Percentiles rank a stretch among this genome's conserved stretches.
These are phyloP conservation scores for Rostratula benghalensis DNA, from an alignment of 2,113 vertebrate genomes.

Conservation along the genomic window DNA sequence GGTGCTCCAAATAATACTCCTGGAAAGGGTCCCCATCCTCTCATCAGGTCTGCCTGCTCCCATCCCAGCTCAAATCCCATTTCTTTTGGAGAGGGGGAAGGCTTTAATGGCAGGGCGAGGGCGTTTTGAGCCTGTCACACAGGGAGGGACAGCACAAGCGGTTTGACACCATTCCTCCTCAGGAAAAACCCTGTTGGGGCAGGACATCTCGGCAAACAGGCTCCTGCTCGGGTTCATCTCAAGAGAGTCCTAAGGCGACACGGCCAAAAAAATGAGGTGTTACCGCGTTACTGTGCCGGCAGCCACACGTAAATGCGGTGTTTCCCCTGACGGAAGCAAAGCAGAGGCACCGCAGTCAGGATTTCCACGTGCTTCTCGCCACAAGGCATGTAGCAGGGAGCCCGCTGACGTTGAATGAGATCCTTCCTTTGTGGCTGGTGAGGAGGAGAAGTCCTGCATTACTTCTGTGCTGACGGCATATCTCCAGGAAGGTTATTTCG, in stretches of 20 bases:
- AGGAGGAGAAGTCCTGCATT: not conserved
- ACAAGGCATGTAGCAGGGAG: not conserved
- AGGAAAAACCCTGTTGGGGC: not conserved
- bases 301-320: accelerated
- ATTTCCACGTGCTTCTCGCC: not conserved
- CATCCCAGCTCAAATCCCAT: not conserved
- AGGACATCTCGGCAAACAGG: not conserved
- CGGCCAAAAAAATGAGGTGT: not conserved
- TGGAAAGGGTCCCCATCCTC: not conserved
- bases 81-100: not conserved
- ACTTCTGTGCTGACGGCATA: not conserved
- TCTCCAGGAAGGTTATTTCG: not conserved
- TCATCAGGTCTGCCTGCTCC: not conserved
- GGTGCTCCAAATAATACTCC: not conserved
- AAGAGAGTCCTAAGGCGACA: not conserved
- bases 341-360: not conserved
- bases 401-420: not conserved
- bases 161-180: not conserved
- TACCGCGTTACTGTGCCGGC: not conserved
- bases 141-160: accelerated
- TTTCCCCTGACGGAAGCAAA: not conserved
- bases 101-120: not conserved
- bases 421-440: not conserved
- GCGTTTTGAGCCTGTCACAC: not conserved
- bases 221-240: not conserved